phyloP scores from a whole-genome alignment of 2,888 invertebrate species.

The Biston stratarius region DNA sequence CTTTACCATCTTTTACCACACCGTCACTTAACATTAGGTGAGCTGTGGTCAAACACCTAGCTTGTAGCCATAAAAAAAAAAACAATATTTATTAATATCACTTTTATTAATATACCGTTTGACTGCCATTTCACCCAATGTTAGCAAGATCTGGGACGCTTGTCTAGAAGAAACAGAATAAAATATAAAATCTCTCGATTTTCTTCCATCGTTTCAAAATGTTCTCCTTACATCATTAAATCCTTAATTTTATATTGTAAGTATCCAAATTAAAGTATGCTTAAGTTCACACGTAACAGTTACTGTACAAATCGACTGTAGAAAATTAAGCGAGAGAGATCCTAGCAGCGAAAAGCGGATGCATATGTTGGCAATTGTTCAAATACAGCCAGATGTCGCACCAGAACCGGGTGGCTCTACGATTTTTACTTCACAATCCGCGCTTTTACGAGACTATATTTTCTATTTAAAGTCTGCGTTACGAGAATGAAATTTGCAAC shows the following conservation, averaged over 20 bases:
- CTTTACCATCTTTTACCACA: no score
- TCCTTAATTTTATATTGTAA: not conserved
- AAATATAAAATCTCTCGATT: no score
- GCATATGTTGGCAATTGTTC: conserved; percentile 72
- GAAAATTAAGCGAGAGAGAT: conserved; percentile 47
- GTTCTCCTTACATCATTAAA: no score
- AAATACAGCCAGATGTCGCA: conserved; percentile 58
- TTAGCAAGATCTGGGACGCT: no score
- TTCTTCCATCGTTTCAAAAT: no score
- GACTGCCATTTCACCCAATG: no score
- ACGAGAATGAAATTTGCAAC: conserved; percentile 3
- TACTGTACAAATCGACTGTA: conserved; percentile 58
- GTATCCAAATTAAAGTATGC: not conserved
- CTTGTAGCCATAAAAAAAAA: no score
- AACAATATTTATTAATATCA: no score
- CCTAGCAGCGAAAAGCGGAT: conserved; percentile 42
- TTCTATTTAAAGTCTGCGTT: conserved; percentile 31
- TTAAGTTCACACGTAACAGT: conserved; percentile 38
- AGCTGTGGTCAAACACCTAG: no score
- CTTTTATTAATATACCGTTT: no score
- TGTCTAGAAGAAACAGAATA: no score
- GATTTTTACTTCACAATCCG: conserved; percentile 43
- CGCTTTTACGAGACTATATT: conserved; percentile 37
- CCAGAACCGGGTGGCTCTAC: conserved; percentile 30
- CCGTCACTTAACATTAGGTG: no score